Evolutionary conservation across 2,888 invertebrate species (phyloP).

Genomic region (Protula sp.): DNA sequence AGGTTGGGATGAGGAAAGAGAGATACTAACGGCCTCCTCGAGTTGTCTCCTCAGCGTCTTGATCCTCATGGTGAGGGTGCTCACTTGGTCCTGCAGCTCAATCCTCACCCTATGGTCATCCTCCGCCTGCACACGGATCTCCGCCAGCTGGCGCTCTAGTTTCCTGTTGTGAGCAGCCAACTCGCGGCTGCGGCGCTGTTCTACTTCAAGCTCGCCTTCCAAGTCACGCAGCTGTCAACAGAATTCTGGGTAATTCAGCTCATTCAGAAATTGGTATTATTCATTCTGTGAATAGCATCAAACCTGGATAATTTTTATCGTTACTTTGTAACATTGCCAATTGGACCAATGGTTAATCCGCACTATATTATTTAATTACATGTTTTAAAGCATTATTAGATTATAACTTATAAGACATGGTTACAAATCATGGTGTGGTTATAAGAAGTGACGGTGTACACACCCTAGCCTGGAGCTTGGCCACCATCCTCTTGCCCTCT

Average conservation of each 20-base stretch:
- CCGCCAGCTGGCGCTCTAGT: slow-evolving; percentile 46
- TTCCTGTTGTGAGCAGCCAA: slow-evolving; percentile 42
- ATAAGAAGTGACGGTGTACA: slow-evolving; percentile 22
- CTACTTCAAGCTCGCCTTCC: slow-evolving; percentile 50
- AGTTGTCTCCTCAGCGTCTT: slow-evolving; percentile 51
- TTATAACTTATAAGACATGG: too few relatives aligned
- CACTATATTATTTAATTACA: too few relatives aligned
- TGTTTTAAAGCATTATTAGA: too few relatives aligned
- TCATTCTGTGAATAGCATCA: too few relatives aligned
- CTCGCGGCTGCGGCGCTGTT: slow-evolving; percentile 49
- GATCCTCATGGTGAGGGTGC: slow-evolving; percentile 43
- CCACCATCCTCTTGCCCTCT: slow-evolving; percentile 53
- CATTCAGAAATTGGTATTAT: too few relatives aligned
- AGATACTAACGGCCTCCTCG: slow-evolving; percentile 51
- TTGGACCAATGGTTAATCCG: too few relatives aligned
- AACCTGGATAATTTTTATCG: too few relatives aligned
- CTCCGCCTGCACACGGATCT: slow-evolving; percentile 41
- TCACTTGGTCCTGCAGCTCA: slow-evolving; percentile 43
- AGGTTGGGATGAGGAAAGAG: too few relatives aligned
- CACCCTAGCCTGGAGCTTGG: slow-evolving; percentile 51
- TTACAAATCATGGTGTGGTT: too few relatives aligned
- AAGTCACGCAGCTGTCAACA: slow-evolving; percentile 49
- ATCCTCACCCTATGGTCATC: slow-evolving; percentile 45
- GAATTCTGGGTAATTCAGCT: not conserved
- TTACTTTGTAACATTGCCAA: too few relatives aligned